phyloP scores from a whole-genome alignment of 2,888 invertebrate genomes.

The Trimorus sp. region DNA sequence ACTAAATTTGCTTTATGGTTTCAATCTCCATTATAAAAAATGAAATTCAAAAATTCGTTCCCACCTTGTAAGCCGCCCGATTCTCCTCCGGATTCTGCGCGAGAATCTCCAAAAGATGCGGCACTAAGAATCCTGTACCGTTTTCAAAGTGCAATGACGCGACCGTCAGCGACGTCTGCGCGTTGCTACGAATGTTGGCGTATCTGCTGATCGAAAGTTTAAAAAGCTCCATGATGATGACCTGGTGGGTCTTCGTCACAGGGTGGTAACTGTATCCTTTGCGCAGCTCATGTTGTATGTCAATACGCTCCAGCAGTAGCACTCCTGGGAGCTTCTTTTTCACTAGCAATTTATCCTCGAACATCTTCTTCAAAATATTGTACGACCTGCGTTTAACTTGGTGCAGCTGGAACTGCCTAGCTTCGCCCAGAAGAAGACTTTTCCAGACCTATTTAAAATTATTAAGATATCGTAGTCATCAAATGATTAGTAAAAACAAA shows the following conservation, averaged over 20 bases:
- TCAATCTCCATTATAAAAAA: not conserved
- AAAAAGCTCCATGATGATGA: constrained; percentile 85
- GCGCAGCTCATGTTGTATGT: constrained; percentile 76
- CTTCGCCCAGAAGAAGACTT: constrained; percentile 82
- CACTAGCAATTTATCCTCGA: constrained; percentile 86
- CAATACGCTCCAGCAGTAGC: constrained; percentile 71
- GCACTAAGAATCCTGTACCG: constrained; percentile 87
- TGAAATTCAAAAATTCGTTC: too few species aligned
- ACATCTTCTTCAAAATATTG: constrained; percentile 84
- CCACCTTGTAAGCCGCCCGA: constrained; percentile 86
- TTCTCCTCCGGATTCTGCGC: constrained; percentile 84
- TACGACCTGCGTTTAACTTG: constrained; percentile 87
- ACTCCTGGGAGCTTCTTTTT: constrained; percentile 83
- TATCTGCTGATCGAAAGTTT: constrained; percentile 86
- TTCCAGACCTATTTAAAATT: too few species aligned
- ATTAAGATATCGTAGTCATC: too few species aligned
- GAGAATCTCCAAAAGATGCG: constrained; percentile 85
- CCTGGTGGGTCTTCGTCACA: constrained; percentile 85
- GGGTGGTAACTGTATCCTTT: constrained; percentile 80
- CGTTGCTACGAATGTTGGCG: constrained; percentile 86
- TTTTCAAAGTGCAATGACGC: constrained; percentile 87
- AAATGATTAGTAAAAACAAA: too few species aligned
- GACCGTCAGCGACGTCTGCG: constrained; percentile 86
- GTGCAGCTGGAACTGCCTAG: constrained; percentile 81
- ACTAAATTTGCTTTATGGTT: too few species aligned